phyloP scores from a whole-genome alignment of 2,113 vertebrate genomes.

The Rana temporaria region DNA sequence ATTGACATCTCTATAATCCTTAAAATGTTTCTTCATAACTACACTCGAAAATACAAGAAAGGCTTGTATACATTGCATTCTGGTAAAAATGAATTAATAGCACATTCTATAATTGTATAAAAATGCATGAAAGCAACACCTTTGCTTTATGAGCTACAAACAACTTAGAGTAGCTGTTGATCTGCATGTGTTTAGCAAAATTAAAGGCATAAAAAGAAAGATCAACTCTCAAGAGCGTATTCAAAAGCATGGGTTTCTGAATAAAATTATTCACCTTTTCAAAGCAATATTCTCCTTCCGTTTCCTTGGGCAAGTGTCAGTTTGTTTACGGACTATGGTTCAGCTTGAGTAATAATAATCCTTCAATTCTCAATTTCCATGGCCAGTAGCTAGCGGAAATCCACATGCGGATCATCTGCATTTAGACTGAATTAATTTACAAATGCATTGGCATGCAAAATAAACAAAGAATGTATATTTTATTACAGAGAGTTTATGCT shows the following conservation, averaged over 20 bases:
- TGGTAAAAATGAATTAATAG: background rate
- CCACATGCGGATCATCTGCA: background rate
- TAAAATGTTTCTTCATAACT: too few relatives aligned
- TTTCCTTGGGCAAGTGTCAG: slow-evolving; percentile 6
- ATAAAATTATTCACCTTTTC: background rate
- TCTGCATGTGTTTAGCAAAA: slow-evolving; percentile 22
- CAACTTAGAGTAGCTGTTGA: slow-evolving; percentile 31
- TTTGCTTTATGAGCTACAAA: slow-evolving; percentile 24
- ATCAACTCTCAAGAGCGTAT: background rate
- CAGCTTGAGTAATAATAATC: background rate
- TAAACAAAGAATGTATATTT: background rate
- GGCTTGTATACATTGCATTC: background rate
- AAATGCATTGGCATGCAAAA: background rate
- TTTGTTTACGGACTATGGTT: slow-evolving; percentile 2
- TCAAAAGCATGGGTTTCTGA: background rate
- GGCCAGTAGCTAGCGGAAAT: background rate
- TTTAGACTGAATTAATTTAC: background rate
- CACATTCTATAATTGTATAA: slow-evolving; percentile 22
- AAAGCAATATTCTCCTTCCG: background rate
- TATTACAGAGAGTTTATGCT: background rate
- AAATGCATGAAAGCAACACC: slow-evolving; percentile 32
- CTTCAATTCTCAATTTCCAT: slow-evolving; percentile 9
- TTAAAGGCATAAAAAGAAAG: slow-evolving; percentile 3
- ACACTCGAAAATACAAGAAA: background rate
- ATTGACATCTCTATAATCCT: too few relatives aligned